phyloP scores from a whole-genome alignment of 2,113 vertebrate species.

The Coptodon rendalli region DNA sequence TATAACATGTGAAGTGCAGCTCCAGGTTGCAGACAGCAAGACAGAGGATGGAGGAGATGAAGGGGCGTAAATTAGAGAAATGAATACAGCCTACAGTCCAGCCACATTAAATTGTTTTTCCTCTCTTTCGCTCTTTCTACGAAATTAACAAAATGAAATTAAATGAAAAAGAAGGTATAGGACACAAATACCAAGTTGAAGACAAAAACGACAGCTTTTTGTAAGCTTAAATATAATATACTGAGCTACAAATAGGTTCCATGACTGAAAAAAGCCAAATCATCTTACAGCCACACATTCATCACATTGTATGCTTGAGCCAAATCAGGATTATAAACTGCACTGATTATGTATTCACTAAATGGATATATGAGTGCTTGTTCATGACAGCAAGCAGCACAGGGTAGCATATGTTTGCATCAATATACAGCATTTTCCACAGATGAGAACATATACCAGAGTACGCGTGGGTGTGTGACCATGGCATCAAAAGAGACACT shows the following conservation, averaged over 20 bases:
- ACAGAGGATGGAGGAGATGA: neutral
- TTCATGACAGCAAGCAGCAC: neutral
- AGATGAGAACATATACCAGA: neutral
- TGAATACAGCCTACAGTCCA: neutral
- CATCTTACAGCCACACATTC: neutral
- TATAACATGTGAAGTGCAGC: too few relatives aligned
- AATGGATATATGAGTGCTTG: neutral
- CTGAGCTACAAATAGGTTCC: neutral
- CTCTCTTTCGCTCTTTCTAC: neutral
- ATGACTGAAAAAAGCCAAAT: neutral
- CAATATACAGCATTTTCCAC: neutral
- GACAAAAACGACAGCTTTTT: neutral
- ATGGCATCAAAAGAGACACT: neutral
- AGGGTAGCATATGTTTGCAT: neutral
- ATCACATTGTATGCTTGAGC: neutral
- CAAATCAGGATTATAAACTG: neutral
- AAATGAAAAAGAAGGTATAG: neutral
- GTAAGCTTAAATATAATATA: neutral
- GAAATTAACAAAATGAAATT: neutral
- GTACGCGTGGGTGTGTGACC: neutral
- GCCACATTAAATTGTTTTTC: neutral
- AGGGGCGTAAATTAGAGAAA: neutral
- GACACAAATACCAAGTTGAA: neutral
- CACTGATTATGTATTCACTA: neutral
- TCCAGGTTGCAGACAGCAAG: neutral